Evolutionary conservation across 2,797 vertebrate species (phyloP).

Genomic region (Argya squamiceps): DNA sequence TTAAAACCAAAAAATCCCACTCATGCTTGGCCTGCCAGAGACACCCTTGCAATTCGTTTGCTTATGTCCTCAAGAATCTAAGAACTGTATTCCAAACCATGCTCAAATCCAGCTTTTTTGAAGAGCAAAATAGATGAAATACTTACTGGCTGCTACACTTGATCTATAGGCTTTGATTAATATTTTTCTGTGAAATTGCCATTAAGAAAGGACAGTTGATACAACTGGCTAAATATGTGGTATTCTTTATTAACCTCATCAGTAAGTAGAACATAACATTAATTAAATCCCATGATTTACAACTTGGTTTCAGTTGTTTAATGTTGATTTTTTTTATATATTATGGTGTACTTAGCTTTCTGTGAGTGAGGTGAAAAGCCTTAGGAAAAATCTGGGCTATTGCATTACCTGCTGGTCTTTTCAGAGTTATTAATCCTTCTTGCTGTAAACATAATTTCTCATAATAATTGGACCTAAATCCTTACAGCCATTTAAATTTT

Average conservation of each 20-base stretch:
- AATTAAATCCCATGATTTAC: background rate
- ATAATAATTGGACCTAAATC: background rate
- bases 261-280: background rate
- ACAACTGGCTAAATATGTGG: background rate
- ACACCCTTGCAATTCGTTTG: background rate
- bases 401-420: background rate
- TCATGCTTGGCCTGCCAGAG: background rate
- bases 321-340: background rate
- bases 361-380: background rate
- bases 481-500: background rate
- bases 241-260: background rate
- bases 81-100: background rate
- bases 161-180: background rate
- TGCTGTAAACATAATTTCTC: background rate
- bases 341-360: background rate
- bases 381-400: background rate
- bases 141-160: background rate
- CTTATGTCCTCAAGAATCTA: background rate
- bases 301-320: background rate
- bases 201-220: background rate
- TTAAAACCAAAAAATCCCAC: background rate
- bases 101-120: background rate
- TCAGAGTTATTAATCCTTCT: background rate
- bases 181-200: background rate
- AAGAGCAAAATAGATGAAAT: background rate